A percentile compares a stretch with the other conserved stretches of the same genome.
Evolutionary conservation across 2,113 vertebrate genomes (phyloP).

Genomic region (Solea senegalensis): DNA sequence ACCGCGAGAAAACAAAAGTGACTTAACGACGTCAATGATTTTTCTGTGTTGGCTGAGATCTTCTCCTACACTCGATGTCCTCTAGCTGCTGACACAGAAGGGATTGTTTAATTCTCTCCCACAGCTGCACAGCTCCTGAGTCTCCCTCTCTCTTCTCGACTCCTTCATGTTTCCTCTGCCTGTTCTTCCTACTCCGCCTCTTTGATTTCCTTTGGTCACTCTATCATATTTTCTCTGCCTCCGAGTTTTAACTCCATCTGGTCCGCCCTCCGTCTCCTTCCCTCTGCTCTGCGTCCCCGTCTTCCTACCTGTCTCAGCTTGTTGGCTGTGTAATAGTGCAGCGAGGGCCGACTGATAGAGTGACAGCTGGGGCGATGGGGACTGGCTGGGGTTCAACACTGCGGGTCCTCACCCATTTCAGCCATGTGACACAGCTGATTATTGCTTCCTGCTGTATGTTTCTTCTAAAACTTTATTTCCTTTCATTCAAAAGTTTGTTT

Average conservation of each 20-base stretch:
- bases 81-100: conserved; percentile 68
- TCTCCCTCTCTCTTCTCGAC: conserved; percentile 31
- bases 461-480: no score
- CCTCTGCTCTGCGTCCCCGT: not conserved
- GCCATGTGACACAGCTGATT: not conserved
- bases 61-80: conserved; percentile 50
- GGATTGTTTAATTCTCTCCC: conserved; percentile 66
- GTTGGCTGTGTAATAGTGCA: conserved; percentile 45
- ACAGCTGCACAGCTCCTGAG: conserved; percentile 67
- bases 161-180: conserved; percentile 27
- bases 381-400: conserved; percentile 67
- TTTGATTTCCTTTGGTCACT: conserved; percentile 37
- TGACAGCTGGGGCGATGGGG: conserved; percentile 51
- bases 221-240: conserved; percentile 22
- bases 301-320: conserved; percentile 36
- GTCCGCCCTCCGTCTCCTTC: conserved; percentile 7
- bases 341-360: conserved; percentile 43
- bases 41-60: conserved; percentile 22
- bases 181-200: conserved; percentile 7
- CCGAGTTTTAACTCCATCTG: conserved; percentile 28
- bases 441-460: no score
- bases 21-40: conserved; percentile 42
- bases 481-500: no score
- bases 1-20: not conserved
- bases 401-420: conserved; percentile 29